phyloP scores from a whole-genome alignment of 1,140 invertebrate species.

The Calliphora vicina region DNA sequence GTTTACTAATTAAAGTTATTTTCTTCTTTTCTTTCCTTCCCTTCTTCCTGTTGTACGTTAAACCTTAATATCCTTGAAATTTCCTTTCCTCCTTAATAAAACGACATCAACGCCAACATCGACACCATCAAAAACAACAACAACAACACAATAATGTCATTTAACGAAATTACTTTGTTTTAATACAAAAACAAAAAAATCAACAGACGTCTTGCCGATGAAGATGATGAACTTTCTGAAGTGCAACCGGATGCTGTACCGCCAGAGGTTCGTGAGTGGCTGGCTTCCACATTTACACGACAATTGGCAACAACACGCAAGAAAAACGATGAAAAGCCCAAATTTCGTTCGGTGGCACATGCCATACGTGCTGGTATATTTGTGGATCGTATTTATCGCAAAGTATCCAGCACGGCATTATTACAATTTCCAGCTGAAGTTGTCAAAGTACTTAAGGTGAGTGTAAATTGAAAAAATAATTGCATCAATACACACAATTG shows the following conservation, averaged over 20 bases:
- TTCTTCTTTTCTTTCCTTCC: background rate
- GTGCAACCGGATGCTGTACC: constrained; percentile 96
- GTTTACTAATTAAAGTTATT: background rate
- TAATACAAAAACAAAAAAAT: background rate
- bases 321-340: constrained; percentile 81
- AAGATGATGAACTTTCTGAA: constrained; percentile 93
- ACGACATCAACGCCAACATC: background rate
- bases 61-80: constrained; percentile 7
- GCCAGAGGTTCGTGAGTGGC: constrained; percentile 94
- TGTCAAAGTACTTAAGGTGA: constrained; percentile 86
- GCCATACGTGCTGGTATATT: constrained; percentile 97
- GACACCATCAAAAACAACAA: too few relatives aligned
- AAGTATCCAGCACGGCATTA: constrained; percentile 83
- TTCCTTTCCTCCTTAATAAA: constrained; percentile 24
- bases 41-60: background rate
- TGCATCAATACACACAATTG: too few relatives aligned
- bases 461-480: constrained; percentile 35
- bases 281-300: constrained; percentile 96
- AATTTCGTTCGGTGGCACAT: constrained; percentile 95
- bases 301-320: constrained; percentile 79
- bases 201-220: constrained; percentile 77
- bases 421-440: constrained; percentile 92
- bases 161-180: background rate
- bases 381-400: constrained; percentile 93
- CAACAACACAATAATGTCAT: background rate